A percentile compares a stretch with the other conserved stretches of the same genome.
Evolutionary conservation across 2,888 invertebrate genomes (phyloP).

Genomic region (Strigamia maritima): DNA sequence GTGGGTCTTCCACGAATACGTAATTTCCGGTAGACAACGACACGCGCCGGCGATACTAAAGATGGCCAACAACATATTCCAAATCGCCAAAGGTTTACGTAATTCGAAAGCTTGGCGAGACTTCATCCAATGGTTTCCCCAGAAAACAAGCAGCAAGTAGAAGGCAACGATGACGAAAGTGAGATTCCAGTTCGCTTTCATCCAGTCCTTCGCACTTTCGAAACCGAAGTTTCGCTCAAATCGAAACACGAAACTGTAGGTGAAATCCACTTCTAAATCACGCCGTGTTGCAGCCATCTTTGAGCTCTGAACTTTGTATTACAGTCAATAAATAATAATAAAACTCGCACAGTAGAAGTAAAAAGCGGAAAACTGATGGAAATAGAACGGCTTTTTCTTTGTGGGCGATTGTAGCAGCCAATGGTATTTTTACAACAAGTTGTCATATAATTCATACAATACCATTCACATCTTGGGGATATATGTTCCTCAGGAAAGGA

Average conservation of each 20-base stretch:
- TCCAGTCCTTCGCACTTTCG: background rate
- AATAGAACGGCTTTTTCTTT: too few relatives aligned
- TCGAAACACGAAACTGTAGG: background rate
- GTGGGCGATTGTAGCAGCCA: too few relatives aligned
- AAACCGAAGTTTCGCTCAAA: background rate
- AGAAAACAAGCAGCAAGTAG: conserved; percentile 68
- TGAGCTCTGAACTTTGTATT: too few relatives aligned
- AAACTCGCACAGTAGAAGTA: too few relatives aligned
- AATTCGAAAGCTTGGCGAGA: conserved; percentile 84
- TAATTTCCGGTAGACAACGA: conserved; percentile 87
- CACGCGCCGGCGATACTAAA: conserved; percentile 86
- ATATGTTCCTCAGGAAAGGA: too few relatives aligned
- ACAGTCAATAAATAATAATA: too few relatives aligned
- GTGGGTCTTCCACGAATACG: conserved; percentile 80
- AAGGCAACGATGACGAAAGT: background rate
- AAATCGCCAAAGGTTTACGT: conserved; percentile 77
- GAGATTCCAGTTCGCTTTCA: background rate
- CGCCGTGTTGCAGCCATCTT: too few relatives aligned
- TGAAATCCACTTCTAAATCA: background rate
- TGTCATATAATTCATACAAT: too few relatives aligned
- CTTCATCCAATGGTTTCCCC: conserved; percentile 90
- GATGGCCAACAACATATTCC: conserved; percentile 87
- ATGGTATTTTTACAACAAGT: too few relatives aligned
- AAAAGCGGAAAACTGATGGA: too few relatives aligned
- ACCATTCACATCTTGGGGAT: too few relatives aligned